phyloP scores from a whole-genome alignment of 2,888 invertebrate species.

The Phorcus lineatus region DNA sequence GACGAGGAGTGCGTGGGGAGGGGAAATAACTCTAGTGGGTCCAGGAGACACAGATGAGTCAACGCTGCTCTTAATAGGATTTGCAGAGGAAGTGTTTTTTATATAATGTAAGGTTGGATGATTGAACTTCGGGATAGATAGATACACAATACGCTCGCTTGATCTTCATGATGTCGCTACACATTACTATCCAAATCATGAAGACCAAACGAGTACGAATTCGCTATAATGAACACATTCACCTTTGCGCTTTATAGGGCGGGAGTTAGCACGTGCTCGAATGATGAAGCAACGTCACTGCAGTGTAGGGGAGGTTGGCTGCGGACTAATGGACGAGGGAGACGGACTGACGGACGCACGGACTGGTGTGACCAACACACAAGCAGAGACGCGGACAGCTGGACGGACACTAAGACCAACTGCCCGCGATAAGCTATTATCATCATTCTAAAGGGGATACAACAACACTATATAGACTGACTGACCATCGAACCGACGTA shows the following conservation, averaged over 20 bases:
- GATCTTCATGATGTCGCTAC: no score
- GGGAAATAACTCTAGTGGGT: background rate
- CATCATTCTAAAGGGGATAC: slow-evolving; percentile 20
- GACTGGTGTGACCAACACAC: slow-evolving; percentile 53
- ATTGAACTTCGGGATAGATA: background rate
- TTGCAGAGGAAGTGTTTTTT: no score
- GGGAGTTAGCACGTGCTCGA: slow-evolving; percentile 16
- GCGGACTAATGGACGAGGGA: background rate
- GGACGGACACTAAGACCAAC: background rate
- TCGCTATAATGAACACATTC: background rate
- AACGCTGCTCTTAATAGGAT: no score
- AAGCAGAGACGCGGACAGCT: slow-evolving; percentile 26
- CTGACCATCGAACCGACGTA: background rate
- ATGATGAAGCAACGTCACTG: slow-evolving; percentile 18
- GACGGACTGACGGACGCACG: slow-evolving; percentile 23
- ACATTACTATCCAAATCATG: background rate
- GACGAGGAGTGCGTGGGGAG: slow-evolving; percentile 2
- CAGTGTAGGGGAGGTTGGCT: background rate
- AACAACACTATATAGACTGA: background rate
- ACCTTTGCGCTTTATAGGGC: background rate
- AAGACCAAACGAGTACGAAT: background rate
- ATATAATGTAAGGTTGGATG: no score
- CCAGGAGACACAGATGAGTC: no score
- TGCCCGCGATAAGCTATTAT: background rate
- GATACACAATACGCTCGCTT: background rate